Evolutionary conservation across 2,113 vertebrate genomes (phyloP).

Genomic region (Pithys albifrons): DNA sequence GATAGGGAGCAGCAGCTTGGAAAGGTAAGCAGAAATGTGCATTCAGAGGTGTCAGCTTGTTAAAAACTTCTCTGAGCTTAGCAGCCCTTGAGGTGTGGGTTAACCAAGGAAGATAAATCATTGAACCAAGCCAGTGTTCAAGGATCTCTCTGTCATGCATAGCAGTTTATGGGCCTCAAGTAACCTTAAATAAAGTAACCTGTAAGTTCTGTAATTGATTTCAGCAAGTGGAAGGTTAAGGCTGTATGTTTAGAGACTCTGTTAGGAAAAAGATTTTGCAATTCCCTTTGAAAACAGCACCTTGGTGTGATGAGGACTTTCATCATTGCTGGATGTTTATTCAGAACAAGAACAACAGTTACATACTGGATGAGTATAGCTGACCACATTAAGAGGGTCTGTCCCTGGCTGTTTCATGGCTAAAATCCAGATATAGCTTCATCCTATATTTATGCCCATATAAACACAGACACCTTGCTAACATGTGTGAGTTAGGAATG

Average conservation of each 20-base stretch:
- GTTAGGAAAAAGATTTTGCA: neutral
- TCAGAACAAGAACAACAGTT: constrained; percentile 21
- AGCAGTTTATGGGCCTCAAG: neutral
- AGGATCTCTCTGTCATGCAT: neutral
- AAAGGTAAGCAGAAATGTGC: neutral
- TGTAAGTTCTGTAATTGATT: neutral
- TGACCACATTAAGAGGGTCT: constrained; percentile 23
- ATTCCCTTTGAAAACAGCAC: constrained; percentile 4
- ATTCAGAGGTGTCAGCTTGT: constrained; percentile 49
- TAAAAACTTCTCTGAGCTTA: constrained; percentile 35
- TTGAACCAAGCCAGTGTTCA: neutral
- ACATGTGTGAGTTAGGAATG: neutral
- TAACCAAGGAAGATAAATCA: constrained; percentile 8
- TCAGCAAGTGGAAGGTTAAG: neutral
- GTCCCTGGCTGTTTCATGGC: constrained; percentile 3
- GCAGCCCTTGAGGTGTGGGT: neutral
- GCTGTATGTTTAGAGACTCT: neutral
- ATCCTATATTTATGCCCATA: neutral
- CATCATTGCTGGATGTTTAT: neutral
- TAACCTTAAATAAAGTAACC: neutral
- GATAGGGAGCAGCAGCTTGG: neutral
- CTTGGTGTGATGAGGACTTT: neutral
- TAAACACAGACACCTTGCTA: constrained; percentile 52
- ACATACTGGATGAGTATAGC: neutral
- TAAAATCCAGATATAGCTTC: constrained; percentile 40